Base-by-base conservation (phyloP, 2,888 invertebrate genomes). In the Drosophila koepferae region DNA sequence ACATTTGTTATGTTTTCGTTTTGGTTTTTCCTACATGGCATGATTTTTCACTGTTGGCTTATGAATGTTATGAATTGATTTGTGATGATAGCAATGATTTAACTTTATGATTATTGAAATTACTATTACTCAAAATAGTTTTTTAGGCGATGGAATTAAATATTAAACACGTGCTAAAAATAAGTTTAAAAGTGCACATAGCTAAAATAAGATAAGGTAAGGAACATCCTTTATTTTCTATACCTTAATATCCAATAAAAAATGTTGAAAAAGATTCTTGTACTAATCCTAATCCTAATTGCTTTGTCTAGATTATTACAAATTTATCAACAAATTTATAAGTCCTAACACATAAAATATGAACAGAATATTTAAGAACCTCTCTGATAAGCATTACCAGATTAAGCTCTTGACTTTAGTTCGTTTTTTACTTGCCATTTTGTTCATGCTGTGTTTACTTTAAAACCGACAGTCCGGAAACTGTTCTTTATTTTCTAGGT, bases 1-100 rank as follows among this genome's bases (percentile, higher is more conserved):
- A 14, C 2, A 18, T 18, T 18, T 18, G 9, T 10, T 18, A 2
- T 9, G 3, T 43, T 10, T 18, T 9, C n/a, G n/a, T n/a, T 41
- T 28, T 12, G 16, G 18, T n/a, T 31, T 38, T 14, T 54, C 20
- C 20, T 20, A 54, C 16, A 85, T 84, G 83, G 74, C 86, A 87
- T 85, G 88, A 77, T 70, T 82, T 85, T 85, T 87, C 63, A 72
- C 70, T 84, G 63, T 66, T 76, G 76, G 61, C 69, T 66, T 59
- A 55, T 56, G 51, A 28, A 16, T 8, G 8, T 16, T 36, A 56
- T 53, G 36, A 16, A 9, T 38, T 60, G 60, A 63, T 41, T 38
- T 40, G 6, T n/a, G 41, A 10, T 56, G 20, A 34, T 23, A n/a
- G 5, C 28, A 54, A 12, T 54, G 40, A 40, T 28, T 40, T 28